Conservation (phyloP, 2,797 vertebrate genomes). For the Rhodeus uyekii region DNA sequence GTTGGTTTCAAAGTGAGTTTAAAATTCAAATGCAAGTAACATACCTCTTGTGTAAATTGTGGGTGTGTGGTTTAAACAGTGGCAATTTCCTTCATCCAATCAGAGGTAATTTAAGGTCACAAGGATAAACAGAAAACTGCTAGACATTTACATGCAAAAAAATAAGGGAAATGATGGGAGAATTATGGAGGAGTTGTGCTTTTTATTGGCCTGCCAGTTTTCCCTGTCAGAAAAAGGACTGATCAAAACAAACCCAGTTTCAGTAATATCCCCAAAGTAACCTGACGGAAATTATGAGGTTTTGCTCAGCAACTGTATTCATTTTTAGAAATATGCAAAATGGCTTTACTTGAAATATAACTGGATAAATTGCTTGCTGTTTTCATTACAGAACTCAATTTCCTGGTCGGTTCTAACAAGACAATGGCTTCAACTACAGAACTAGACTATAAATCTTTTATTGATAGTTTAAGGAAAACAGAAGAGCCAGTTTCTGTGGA, state of each 20-base stretch:
- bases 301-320: not conserved
- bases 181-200: not conserved
- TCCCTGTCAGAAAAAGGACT: not conserved
- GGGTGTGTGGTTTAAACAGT: not conserved
- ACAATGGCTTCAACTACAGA: not conserved
- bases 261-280: not conserved
- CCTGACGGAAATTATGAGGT: not conserved
- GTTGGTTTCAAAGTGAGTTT: not conserved
- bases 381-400: not conserved
- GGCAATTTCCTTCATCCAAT: not conserved
- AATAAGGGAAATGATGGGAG: not conserved
- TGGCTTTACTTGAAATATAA: not conserved
- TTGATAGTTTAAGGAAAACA: accelerated
- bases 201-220: not conserved
- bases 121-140: not conserved
- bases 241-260: not conserved
- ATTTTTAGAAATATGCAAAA: not conserved
- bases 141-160: not conserved
- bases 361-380: not conserved
- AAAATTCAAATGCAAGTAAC: not conserved
- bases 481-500: accelerated
- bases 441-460: accelerated
- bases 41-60: not conserved
- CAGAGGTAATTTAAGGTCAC: too few relatives aligned
- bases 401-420: not conserved